Evolutionary conservation across 2,113 vertebrate genomes (phyloP).

Genomic region (Zeus faber): DNA sequence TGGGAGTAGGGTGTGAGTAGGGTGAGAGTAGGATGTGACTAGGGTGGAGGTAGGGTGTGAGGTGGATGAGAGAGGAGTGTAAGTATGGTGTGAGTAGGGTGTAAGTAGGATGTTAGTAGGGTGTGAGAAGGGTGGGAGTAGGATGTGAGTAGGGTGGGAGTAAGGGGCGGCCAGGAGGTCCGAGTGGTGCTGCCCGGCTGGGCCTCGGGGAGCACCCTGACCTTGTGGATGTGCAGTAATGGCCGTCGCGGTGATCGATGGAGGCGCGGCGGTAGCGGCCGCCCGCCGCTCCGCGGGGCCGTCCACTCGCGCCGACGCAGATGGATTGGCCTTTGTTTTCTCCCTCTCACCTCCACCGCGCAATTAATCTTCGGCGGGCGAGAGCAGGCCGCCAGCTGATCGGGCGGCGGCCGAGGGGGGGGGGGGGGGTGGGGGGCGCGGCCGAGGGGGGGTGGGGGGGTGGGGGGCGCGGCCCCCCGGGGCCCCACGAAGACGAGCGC

Average conservation of each 20-base stretch:
- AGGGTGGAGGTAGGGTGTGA: no score
- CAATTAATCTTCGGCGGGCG: constrained; percentile 71
- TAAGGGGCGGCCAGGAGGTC: constrained; percentile 29
- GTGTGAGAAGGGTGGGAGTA: no score
- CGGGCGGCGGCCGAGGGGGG: constrained; percentile 28
- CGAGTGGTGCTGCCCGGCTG: constrained; percentile 15
- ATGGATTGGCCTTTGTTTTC: constrained; percentile 73
- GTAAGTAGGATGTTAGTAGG: not conserved
- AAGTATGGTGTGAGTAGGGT: not conserved
- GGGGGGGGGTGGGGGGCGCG: constrained; percentile 55
- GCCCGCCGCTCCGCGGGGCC: constrained; percentile 49
- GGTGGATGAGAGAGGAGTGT: no score
- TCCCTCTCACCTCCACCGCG: constrained; percentile 53
- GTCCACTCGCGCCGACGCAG: constrained; percentile 69
- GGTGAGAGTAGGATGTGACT: no score
- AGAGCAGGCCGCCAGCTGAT: constrained; percentile 26
- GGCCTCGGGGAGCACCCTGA: constrained; percentile 55
- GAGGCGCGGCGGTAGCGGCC: constrained; percentile 52
- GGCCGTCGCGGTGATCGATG: constrained; percentile 70
- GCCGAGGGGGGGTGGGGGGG: constrained; percentile 10
- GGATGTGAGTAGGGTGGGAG: constrained; percentile 23
- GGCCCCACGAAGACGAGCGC: constrained; percentile 49
- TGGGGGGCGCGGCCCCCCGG: constrained; percentile 35
- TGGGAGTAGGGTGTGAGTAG: no score
- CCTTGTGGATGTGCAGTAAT: constrained; percentile 72